A percentile compares a stretch with the other conserved stretches of the same genome.
Evolutionary conservation across 2,113 vertebrate genomes (phyloP).

Genomic region (Callocephalon fimbriatum): DNA sequence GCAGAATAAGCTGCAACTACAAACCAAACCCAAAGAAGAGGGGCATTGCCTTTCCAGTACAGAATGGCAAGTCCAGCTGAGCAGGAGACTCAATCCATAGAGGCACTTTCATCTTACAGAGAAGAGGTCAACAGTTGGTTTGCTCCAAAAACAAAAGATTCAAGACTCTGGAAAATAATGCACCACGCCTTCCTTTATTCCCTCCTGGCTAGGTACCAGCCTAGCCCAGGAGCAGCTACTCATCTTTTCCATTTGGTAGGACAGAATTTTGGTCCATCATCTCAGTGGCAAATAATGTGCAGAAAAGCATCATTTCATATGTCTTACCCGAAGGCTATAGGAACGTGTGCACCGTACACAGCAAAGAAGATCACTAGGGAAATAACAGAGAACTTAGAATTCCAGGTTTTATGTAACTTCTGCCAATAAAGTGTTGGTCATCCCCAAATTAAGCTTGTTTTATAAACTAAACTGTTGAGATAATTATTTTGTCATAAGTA

Average conservation of each 20-base stretch:
- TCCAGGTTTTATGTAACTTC: not conserved
- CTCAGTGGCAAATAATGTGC: not conserved
- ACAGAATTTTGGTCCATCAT: not conserved
- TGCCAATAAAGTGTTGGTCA: not conserved
- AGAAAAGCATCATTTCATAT: not conserved
- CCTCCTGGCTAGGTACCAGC: not conserved
- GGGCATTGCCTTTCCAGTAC: not conserved
- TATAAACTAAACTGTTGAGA: slow-evolving; percentile 16
- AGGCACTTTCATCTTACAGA: not conserved
- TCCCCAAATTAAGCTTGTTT: slow-evolving; percentile 16
- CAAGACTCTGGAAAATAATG: not conserved
- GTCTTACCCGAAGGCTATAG: not conserved
- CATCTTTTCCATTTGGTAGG: not conserved
- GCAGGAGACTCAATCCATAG: not conserved
- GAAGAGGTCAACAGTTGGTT: not conserved
- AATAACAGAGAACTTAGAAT: not conserved
- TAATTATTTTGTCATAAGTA: not conserved
- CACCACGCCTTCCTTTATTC: not conserved
- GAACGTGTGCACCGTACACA: not conserved
- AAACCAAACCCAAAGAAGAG: not conserved
- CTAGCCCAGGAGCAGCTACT: not conserved
- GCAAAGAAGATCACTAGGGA: not conserved
- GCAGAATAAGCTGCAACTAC: not conserved
- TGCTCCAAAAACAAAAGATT: not conserved
- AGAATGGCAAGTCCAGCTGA: not conserved